Percentiles rank a stretch among this genome's conserved stretches.
Evolutionary conservation across 2,797 vertebrate genomes (phyloP).

Genomic region (Neopelma chrysocephalum): DNA sequence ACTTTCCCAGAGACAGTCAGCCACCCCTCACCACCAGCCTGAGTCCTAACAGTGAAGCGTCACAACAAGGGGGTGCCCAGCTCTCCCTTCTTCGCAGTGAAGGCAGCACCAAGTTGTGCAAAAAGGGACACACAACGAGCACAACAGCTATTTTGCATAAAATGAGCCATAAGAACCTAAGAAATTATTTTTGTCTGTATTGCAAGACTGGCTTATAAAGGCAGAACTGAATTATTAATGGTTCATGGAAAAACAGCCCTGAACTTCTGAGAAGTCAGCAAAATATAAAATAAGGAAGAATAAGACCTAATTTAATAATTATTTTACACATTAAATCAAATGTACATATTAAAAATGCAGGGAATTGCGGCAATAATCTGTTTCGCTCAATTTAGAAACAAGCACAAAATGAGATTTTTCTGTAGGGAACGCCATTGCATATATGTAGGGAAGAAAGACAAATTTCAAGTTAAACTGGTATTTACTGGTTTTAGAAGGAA

Average conservation of each 20-base stretch:
- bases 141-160: neutral
- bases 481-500: neutral
- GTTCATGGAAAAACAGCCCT: neutral
- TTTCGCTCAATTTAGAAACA: neutral
- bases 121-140: neutral
- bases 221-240: neutral
- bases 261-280: neutral
- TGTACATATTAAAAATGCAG: neutral
- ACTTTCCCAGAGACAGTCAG: neutral
- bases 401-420: neutral
- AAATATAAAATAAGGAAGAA: neutral
- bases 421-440: neutral
- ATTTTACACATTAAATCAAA: neutral
- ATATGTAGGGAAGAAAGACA: neutral
- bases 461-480: neutral
- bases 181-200: neutral
- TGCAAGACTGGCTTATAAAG: neutral
- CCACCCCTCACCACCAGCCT: rapidly evolving
- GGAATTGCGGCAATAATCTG: neutral
- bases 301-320: neutral
- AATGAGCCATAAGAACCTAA: neutral
- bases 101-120: neutral
- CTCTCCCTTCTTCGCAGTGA: neutral
- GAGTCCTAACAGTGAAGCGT: neutral
- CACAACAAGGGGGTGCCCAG: neutral